Base-by-base conservation (phyloP, 1,140 invertebrate genomes). In the Drosophila equinoxialis region DNA sequence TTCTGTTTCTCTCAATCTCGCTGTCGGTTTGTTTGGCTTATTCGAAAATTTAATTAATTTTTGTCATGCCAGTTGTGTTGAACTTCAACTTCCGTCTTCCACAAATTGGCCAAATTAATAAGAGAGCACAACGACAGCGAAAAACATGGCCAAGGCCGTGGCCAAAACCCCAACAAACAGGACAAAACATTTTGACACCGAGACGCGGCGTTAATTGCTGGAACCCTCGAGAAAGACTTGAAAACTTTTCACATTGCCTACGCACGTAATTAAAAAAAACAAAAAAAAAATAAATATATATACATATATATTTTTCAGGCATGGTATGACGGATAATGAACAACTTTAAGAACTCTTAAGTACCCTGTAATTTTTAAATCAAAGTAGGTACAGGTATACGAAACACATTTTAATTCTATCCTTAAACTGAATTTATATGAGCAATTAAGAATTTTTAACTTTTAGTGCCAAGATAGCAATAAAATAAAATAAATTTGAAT, bases 101-200 rank as follows among this genome's bases (percentile, higher is more conserved):
- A 59, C 57, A 79, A 86, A 86, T 83, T 86, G 79, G 73, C 65
- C 76, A 87, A 86, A 87, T 86, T 86, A 79, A 87, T 86, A 87
- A 74, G 71, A 63, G 65, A 61, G 59, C 71, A 79, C 30, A 30
- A 30, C 63, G 81, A 57, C 41, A 23, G 11, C 45, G 45, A 20
- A 51, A 6, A 51, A 51, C 17, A 66, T 62, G 67, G 68, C 41
- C 75, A 79, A 85, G 70, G 77, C 67, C 68, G 33, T 55, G 39
- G 11, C 42, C 48, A 58, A 74, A 51, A 42, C 8, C 63, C 48
- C 65, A 58, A n/a, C 23, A 68, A 30, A 75, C 75, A 68, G 71
- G 71, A 69, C 73, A 60, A 71, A 69, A 82, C 60, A 73, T 68
- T 70, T 51, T 54, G 67, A 65, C 48, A 77, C 54, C 55, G 57